phyloP scores from a whole-genome alignment of 2,888 invertebrate genomes.

The Saturnia japonica region DNA sequence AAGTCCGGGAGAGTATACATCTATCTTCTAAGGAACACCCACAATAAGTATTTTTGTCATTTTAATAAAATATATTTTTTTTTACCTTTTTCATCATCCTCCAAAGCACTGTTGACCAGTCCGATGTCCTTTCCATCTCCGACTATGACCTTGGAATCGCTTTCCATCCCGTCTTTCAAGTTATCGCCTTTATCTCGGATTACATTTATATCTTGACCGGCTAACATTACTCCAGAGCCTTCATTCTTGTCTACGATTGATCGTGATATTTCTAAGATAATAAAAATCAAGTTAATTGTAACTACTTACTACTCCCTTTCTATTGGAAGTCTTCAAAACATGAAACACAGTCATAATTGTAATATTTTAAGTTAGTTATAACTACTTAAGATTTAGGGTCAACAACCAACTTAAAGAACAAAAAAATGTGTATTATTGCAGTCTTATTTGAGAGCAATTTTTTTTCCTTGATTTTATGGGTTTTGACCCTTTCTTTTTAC shows the following conservation, averaged over 20 bases:
- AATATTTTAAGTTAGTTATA: too few relatives aligned
- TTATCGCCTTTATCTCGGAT: not conserved
- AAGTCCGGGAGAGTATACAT: too few relatives aligned
- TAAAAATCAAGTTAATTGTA: not conserved
- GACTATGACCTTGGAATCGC: not conserved
- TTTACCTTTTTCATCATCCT: conserved; percentile 6
- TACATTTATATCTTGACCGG: not conserved
- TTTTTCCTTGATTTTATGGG: too few relatives aligned
- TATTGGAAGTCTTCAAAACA: not conserved
- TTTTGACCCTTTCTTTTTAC: too few relatives aligned
- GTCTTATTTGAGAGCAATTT: too few relatives aligned
- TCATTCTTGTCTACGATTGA: not conserved
- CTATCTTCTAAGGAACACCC: too few relatives aligned
- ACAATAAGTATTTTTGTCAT: too few relatives aligned
- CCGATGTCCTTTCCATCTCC: not conserved
- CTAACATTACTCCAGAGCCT: not conserved
- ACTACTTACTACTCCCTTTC: not conserved
- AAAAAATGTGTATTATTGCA: too few relatives aligned
- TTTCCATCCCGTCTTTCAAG: not conserved
- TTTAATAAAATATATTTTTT: not conserved
- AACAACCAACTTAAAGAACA: too few relatives aligned
- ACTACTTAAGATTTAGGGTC: too few relatives aligned
- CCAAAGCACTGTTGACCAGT: not conserved
- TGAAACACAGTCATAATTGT: too few relatives aligned
- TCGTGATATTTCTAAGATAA: not conserved